Evolutionary conservation across 2,888 invertebrate species (phyloP), one percentile per base, ranked within the genome.

Genomic region (Nemoura dubitans): DNA sequence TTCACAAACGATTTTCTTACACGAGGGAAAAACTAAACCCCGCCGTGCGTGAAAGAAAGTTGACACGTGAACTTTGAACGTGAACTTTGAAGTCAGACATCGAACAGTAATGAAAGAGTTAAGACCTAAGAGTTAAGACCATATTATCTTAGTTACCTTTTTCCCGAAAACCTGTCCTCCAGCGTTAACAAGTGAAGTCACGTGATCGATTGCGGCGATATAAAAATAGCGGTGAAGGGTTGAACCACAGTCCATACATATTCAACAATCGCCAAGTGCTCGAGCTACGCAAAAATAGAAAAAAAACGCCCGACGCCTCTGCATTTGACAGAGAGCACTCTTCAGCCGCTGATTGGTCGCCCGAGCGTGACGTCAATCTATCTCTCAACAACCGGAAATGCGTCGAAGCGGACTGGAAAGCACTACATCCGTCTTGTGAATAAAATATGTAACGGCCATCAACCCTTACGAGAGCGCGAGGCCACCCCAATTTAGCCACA

Each of bases 401-500:
- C 29, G 28, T 81, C 28, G 29, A 29, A n/a, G 81, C 81, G 29
- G 81, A 81, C 28, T 81, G 81, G n/a, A 29, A 81, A 7, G 81
- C 81, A 30, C 28, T 81, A 28, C 81, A 81, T 81, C 81, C 28
- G 81, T 81, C 30, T 59, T 59, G 16, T 81, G 81, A 30, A 81
- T 81, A 78, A 29, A 28, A 29, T 29, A 78, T 27, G 27, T 28
- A 30, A 30, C 81, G n/a, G 10, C 30, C 81, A 30, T 81, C 81
- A 81, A 30, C 81, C 81, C 10, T 10, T 29, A 78, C n/a, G n/a
- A n/a, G n/a, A n/a, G n/a, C n/a, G n/a, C n/a, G n/a, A n/a, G n/a
- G n/a, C 78, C 26, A 7, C 29, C 29, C 21, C 7, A 25, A 26
- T 28, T 26, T 28, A 6, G 78, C 27, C 81, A 29, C 28, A n/a